These are phyloP conservation scores for Scolopax rusticola DNA, from an alignment of 2,797 vertebrate genomes.

Conservation along the genomic window DNA sequence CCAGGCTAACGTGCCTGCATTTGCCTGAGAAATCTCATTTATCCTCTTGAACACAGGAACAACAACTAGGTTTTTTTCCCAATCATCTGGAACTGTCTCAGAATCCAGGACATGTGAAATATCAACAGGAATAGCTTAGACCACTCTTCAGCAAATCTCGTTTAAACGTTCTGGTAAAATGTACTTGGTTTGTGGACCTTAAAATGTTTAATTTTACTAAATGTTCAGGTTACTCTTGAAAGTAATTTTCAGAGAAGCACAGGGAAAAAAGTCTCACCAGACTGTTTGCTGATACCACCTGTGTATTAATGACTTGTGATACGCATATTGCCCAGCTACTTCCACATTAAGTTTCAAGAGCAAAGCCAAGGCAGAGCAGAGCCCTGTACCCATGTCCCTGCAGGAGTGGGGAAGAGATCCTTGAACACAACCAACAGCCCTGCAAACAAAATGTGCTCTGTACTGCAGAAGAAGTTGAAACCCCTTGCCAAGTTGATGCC, in stretches of 20 bases:
- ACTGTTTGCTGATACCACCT: not conserved
- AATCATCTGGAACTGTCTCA: not conserved
- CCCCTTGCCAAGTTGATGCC: not conserved
- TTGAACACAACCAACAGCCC: fast-evolving
- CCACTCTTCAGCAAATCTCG: not conserved
- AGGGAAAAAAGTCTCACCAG: not conserved
- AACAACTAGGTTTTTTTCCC: not conserved
- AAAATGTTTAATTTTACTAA: not conserved
- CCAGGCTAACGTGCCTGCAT: not conserved
- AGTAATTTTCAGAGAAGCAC: not conserved
- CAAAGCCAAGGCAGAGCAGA: not conserved
- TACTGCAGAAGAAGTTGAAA: not conserved
- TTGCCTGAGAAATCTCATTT: not conserved
- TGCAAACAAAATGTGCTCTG: not conserved
- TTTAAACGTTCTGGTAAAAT: not conserved
- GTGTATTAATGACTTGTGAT: not conserved
- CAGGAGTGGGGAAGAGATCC: not conserved
- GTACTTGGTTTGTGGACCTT: not conserved
- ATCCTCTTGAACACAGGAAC: not conserved
- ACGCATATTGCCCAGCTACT: not conserved
- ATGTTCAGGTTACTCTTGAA: not conserved
- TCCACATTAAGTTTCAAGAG: not conserved
- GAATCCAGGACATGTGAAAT: not conserved
- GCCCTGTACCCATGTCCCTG: not conserved
- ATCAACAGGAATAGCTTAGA: not conserved